Percentiles rank a stretch among this genome's conserved stretches.
Conservation (phyloP, 1,140 invertebrate species). For the Drepana arcuata region DNA sequence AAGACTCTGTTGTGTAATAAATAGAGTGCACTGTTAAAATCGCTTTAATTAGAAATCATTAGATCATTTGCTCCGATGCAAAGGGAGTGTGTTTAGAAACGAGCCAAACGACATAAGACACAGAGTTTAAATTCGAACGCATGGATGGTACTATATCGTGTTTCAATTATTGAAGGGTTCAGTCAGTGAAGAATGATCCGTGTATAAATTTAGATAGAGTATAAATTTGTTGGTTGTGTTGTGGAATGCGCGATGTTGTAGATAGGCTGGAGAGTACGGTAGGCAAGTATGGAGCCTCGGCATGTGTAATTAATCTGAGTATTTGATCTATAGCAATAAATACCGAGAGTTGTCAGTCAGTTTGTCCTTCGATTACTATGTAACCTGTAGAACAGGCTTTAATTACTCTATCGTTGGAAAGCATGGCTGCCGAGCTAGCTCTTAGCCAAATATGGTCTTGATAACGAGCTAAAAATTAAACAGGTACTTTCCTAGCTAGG, state of each 20-base stretch:
- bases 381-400: conserved; percentile 33
- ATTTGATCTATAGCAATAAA: conserved; percentile 44
- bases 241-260: conserved; percentile 34
- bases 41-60: conserved; percentile 39
- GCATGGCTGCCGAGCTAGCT: conserved; percentile 24
- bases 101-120: conserved; percentile 21
- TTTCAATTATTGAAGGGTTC: conserved; percentile 44
- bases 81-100: conserved; percentile 22
- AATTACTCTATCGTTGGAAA: conserved; percentile 20
- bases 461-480: no score
- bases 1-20: conserved; percentile 24
- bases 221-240: conserved; percentile 19
- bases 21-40: conserved; percentile 36
- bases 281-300: conserved; percentile 20
- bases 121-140: conserved; percentile 44
- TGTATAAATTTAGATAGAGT: conserved; percentile 27
- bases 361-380: conserved; percentile 38
- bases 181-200: conserved; percentile 31
- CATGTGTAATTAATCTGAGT: conserved; percentile 41
- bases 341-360: conserved; percentile 31
- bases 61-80: conserved; percentile 23
- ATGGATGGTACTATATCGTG: conserved; percentile 26
- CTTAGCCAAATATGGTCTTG: no score
- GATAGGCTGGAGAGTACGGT: conserved; percentile 21
- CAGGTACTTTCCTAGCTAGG: no score